Base-by-base conservation (phyloP, 2,888 invertebrate genomes). In the Eupithecia insigniata region DNA sequence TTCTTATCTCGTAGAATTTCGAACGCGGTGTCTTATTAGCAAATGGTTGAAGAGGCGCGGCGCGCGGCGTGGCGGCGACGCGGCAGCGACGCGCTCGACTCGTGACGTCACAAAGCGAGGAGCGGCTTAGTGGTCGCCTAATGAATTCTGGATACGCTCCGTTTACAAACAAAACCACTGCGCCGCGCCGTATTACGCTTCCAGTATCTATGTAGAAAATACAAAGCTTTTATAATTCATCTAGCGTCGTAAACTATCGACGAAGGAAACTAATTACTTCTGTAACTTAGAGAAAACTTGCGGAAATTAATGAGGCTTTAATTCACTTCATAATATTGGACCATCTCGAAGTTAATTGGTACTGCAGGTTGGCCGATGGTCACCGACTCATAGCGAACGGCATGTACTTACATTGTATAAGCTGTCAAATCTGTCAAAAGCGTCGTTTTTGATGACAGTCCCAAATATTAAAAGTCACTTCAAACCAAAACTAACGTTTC, bases 81-180 rank as follows among this genome's bases (percentile, higher is more conserved):
- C n/a, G n/a, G n/a, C n/a, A n/a, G n/a, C n/a, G 22, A 26, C 26
- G 22, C 16, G 30, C 28, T 28, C 30, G 30, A 14, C 58, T 61
- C 34, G 60, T 28, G 65, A 58, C 60, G 30, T 46, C 70, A 62
- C 70, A 73, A 73, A 73, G 72, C 70, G 64, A 26, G 67, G 68
- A 67, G 67, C 70, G 65, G 68, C 68, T 73, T 66, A 70, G 73
- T 43, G 70, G 70, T 61, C 43, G 30, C 16, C 32, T 74, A 71
- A 71, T 73, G 70, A 70, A 74, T 68, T 62, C 68, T 66, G 66
- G 68, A 66, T 36, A 46, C 62, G 51, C 34, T 36, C 66, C 46
- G 34, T 43, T 66, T 58, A 68, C 64, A 55, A 36, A 69, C 55
- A 43, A 64, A 55, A 26, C 58, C 61, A 36, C n/a, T 51, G 26